phyloP scores from a whole-genome alignment of 37 sponge, comb jelly and placozoan genomes.

The Dysidea cf. avara region DNA sequence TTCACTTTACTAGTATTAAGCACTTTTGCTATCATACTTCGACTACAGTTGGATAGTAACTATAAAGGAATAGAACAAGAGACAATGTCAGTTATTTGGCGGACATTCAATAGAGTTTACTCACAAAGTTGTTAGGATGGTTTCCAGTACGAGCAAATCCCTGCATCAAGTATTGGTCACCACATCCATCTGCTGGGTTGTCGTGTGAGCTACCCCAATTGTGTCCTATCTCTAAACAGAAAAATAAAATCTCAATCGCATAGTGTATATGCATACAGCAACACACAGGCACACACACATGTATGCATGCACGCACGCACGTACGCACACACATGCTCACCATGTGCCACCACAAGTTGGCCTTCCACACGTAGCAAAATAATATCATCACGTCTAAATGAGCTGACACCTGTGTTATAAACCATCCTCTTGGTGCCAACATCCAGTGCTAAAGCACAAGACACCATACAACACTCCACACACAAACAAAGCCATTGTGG shows the following conservation, averaged over 20 bases:
- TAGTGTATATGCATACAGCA: too few species aligned
- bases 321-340: too few species aligned
- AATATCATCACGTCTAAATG: background rate
- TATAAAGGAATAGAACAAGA: background rate
- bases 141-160: constrained; percentile 47
- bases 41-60: constrained; percentile 44
- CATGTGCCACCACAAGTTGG: constrained; percentile 33
- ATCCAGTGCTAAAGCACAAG: too few species aligned
- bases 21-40: constrained; percentile 40
- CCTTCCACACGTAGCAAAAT: constrained; percentile 14
- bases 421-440: constrained; percentile 8
- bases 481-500: too few species aligned
- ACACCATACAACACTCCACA: too few species aligned
- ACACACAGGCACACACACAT: too few species aligned
- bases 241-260: background rate
- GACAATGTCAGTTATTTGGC: too few species aligned
- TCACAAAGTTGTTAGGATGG: constrained; percentile 22
- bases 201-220: constrained; percentile 82
- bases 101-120: too few species aligned
- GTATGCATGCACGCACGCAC: too few species aligned
- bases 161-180: constrained; percentile 35
- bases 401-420: constrained; percentile 58
- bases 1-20: constrained; percentile 9
- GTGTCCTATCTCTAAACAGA: constrained; percentile 51
- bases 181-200: constrained; percentile 15